Percentiles rank a stretch among this genome's conserved stretches.
These are phyloP conservation scores for Lithosia quadra DNA, from an alignment of 2,888 invertebrate species.

Conservation along the genomic window DNA sequence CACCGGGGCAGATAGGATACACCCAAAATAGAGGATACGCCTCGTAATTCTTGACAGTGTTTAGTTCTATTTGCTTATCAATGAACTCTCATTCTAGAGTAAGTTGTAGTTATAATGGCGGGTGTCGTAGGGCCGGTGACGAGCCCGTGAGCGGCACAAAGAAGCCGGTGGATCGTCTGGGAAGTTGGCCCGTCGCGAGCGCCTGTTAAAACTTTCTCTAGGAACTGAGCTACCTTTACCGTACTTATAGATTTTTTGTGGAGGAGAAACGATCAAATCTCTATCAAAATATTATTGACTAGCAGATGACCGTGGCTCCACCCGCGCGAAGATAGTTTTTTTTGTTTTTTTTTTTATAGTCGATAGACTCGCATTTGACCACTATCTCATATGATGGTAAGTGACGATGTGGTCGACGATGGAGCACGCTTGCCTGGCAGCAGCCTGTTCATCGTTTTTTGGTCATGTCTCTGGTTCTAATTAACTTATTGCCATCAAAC, in stretches of 20 bases:
- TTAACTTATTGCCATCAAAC: no score
- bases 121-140: not conserved
- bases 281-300: not conserved
- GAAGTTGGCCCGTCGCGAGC: constrained; percentile 33
- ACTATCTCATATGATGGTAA: no score
- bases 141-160: constrained; percentile 24
- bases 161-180: constrained; percentile 45
- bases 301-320: no score
- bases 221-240: not conserved
- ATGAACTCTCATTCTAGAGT: not conserved
- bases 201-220: constrained; percentile 50
- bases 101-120: not conserved
- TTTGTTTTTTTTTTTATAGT: not conserved
- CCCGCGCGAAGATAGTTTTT: no score
- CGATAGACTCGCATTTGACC: no score
- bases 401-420: no score
- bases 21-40: no score
- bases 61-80: not conserved
- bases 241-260: not conserved
- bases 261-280: not conserved
- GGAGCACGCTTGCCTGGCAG: no score
- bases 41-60: no score
- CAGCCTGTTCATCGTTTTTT: no score
- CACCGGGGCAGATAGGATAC: no score
- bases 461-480: no score